These are phyloP conservation scores for Zoanthus sansibaricus DNA, from an alignment of 92 coral and sea anemone genomes.

Conservation along the genomic window DNA sequence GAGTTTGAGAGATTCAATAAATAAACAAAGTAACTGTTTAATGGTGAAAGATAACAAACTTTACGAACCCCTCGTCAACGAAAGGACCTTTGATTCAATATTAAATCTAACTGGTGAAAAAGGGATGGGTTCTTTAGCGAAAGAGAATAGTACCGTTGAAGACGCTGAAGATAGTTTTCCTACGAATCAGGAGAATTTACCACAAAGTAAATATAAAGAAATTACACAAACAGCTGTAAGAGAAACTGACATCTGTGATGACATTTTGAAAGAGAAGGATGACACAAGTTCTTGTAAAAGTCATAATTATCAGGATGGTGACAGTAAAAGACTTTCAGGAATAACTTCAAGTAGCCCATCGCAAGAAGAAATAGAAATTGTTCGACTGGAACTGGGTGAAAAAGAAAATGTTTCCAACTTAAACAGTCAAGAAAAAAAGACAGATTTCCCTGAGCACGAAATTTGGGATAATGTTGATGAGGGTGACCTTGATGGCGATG, in stretches of 20 bases:
- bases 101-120: not conserved
- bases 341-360: not conserved
- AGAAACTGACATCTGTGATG: constrained; percentile 31
- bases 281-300: not conserved
- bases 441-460: not conserved
- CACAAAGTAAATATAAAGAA: not conserved
- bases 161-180: not conserved
- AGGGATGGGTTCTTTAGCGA: not conserved
- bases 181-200: not conserved
- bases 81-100: constrained; percentile 8
- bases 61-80: not conserved
- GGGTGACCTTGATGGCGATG: not conserved
- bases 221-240: not conserved
- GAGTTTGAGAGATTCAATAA: not conserved
- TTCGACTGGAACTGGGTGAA: too few species aligned
- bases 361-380: not conserved
- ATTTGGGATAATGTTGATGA: not conserved
- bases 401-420: not conserved
- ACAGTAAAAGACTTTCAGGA: not conserved
- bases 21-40: not conserved
- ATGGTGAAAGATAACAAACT: not conserved
- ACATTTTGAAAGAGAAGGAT: not conserved
- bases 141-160: not conserved
- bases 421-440: not conserved
- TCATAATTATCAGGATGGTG: not conserved